phyloP scores from a whole-genome alignment of 2,888 invertebrate species.

The Hirtodrosophila cameraria region DNA sequence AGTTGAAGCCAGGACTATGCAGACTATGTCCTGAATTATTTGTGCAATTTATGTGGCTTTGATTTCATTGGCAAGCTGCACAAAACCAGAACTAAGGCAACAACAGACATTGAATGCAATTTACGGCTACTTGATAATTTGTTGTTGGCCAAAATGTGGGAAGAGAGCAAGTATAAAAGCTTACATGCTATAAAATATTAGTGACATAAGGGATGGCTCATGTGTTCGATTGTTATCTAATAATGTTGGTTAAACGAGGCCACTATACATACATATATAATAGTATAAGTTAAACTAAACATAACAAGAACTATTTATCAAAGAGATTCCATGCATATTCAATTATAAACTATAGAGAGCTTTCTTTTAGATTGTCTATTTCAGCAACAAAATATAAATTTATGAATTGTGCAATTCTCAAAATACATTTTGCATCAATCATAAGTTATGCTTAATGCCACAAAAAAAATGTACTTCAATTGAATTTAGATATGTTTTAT shows the following conservation, averaged over 20 bases:
- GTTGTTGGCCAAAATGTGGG: constrained; percentile 17
- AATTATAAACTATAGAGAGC: too few relatives aligned
- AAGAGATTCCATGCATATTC: too few relatives aligned
- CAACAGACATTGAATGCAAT: constrained; percentile 39
- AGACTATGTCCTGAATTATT: constrained; percentile 64
- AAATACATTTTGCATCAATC: too few relatives aligned
- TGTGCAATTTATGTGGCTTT: constrained; percentile 74
- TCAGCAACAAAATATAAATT: too few relatives aligned
- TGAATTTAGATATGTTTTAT: background rate
- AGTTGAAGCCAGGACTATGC: background rate
- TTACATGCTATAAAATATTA: background rate
- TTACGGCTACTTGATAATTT: constrained; percentile 72
- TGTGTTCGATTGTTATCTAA: background rate
- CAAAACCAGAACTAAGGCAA: constrained; percentile 11
- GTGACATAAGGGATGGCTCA: background rate
- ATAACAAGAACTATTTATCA: too few relatives aligned
- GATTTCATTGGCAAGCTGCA: constrained; percentile 68
- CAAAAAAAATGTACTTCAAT: background rate
- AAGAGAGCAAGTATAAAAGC: background rate
- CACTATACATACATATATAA: background rate
- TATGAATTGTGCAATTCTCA: too few relatives aligned
- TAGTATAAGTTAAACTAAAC: too few relatives aligned
- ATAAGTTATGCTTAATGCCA: too few relatives aligned
- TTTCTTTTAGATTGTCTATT: too few relatives aligned
- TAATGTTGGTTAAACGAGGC: background rate